Evolutionary conservation across 2,113 vertebrate species (phyloP), one percentile per base, ranked within the genome.

Genomic region (Anser brachyrhynchus): DNA sequence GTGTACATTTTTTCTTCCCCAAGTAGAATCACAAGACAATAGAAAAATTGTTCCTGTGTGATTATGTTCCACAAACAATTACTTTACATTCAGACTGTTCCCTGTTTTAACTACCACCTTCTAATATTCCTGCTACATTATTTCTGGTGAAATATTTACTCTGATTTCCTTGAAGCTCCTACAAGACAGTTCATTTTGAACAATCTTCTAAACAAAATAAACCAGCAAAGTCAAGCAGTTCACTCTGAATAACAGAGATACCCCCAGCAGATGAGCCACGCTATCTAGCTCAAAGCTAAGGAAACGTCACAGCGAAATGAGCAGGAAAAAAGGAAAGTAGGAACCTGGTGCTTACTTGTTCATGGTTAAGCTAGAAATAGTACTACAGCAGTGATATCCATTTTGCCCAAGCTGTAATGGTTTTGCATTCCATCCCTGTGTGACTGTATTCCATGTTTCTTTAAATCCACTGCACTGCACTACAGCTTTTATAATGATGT

Each of bases 221-320:
- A 16, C 22, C 13, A 21, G 29, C 15, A 66, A 90, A 33, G 7
- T 33, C 37, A 28, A 0, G 0, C 8, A 18, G 13, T 29, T 22
- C 12, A 1, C 35, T 67, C 39, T 28, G 8, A 39, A 18, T 54
- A 33, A 33, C 54, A 0, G 6, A 44, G 58, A n/a, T 18, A 35
- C 8, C 41, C 4, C 13, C 57, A 35, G 39, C 29, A 15, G n/a
- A 70, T 7, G 13, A 79, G 21, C 23, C 51, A 31, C 37, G 8
- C 10, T 23, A 13, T 1, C 26, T 7, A 26, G 49, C 54, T 22
- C 22, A 39, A 23, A 46, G 35, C 35, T 10, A 9, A 46, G 31
- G 20, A 58, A 37, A 19, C 0, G 4, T 43, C 6, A 0, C 23
- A 10, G 23, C 9, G 29, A 78, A 73, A 83, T 20, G 2, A 0